A percentile compares a stretch with the other conserved stretches of the same genome.
These are phyloP conservation scores for Chloroceryle amazona DNA, from an alignment of 2,797 vertebrate genomes.

Conservation along the genomic window DNA sequence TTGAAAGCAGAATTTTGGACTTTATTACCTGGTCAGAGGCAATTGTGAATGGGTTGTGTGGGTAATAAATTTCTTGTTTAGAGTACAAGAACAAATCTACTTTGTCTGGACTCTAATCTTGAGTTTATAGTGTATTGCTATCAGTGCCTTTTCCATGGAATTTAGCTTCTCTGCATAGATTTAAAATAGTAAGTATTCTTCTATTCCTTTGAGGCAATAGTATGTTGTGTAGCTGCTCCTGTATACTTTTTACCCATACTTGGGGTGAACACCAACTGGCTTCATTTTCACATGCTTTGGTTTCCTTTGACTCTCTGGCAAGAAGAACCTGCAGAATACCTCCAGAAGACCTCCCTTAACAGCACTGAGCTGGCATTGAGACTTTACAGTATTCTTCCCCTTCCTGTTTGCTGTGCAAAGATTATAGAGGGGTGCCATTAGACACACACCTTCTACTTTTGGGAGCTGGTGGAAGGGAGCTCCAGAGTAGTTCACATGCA, in stretches of 20 bases:
- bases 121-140: slow-evolving; percentile 11
- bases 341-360: not conserved
- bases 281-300: not conserved
- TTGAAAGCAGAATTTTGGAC: slow-evolving; percentile 42
- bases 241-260: slow-evolving; percentile 15
- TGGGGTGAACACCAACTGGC: not conserved
- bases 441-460: not conserved
- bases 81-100: not conserved
- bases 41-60: not conserved
- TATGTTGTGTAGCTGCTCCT: not conserved
- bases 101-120: slow-evolving; percentile 45
- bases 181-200: slow-evolving; percentile 25
- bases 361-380: not conserved
- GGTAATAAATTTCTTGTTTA: slow-evolving; percentile 27
- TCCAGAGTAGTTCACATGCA: not conserved
- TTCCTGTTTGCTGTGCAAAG: not conserved
- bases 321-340: not conserved
- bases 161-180: slow-evolving; percentile 27
- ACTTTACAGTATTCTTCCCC: not conserved
- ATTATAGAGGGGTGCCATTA: not conserved
- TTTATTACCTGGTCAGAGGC: slow-evolving; percentile 56
- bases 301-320: not conserved
- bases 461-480: not conserved
- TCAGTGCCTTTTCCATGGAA: not conserved
- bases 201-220: slow-evolving; percentile 1